These are phyloP conservation scores for Sciurus vulgaris DNA, from an alignment of 2,797 vertebrate genomes.

Conservation along the genomic window DNA sequence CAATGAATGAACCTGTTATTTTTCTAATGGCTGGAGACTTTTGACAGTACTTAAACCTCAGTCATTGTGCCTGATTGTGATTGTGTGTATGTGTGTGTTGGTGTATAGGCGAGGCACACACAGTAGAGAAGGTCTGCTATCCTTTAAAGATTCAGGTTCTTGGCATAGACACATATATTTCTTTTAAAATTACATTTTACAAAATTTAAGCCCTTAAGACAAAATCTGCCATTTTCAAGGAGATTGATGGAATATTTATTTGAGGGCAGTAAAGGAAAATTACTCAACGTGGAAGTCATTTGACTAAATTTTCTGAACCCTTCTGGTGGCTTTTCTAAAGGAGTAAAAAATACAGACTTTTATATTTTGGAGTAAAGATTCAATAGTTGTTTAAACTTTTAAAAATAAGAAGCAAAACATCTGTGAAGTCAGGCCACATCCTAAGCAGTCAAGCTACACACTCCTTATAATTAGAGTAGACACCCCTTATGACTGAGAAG, in stretches of 20 bases:
- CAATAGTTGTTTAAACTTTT: constrained; percentile 43
- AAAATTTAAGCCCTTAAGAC: constrained; percentile 25
- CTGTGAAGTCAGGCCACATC: constrained; percentile 24
- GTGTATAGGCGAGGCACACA: neutral
- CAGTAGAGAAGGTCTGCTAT: neutral
- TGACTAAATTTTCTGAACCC: neutral
- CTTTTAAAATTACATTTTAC: constrained; percentile 25
- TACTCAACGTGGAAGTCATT: neutral
- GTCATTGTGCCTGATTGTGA: neutral
- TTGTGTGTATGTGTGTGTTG: neutral
- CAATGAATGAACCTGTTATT: constrained; percentile 15
- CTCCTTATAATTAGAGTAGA: constrained; percentile 51
- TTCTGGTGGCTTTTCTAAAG: neutral
- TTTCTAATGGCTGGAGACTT: constrained; percentile 32
- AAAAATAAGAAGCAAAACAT: constrained; percentile 50
- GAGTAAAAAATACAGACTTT: neutral
- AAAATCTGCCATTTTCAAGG: neutral
- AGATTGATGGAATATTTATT: constrained; percentile 16
- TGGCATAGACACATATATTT: neutral
- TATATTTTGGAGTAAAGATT: constrained; percentile 36
- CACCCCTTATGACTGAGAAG: constrained; percentile 5
- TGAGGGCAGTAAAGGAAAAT: neutral
- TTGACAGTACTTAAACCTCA: constrained; percentile 25
- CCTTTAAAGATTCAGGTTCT: neutral
- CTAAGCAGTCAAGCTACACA: neutral